These are phyloP conservation scores for Neodiprion fabricii DNA, from an alignment of 1,140 invertebrate genomes.

Conservation along the genomic window DNA sequence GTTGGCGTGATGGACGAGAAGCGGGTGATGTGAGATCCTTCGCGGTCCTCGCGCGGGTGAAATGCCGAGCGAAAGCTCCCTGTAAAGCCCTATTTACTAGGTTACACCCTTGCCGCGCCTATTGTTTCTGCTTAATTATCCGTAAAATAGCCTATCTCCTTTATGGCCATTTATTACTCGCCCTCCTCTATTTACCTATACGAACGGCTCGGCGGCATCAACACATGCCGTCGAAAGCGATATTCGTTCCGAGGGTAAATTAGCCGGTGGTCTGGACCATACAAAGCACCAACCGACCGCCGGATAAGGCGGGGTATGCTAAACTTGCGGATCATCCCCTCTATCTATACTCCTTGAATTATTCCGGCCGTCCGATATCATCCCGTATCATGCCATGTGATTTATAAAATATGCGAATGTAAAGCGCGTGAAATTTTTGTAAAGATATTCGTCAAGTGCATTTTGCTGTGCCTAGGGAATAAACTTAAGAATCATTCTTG, in stretches of 20 bases:
- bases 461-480: too few species aligned
- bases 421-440: not conserved
- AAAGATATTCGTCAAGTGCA: too few species aligned
- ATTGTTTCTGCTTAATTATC: constrained; percentile 31
- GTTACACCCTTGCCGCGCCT: constrained; percentile 1
- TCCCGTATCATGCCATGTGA: not conserved
- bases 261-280: not conserved
- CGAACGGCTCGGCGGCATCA: not conserved
- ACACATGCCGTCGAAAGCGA: not conserved
- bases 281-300: not conserved
- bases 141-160: constrained; percentile 31
- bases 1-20: not conserved
- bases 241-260: not conserved
- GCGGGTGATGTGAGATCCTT: not conserved
- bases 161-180: constrained; percentile 24
- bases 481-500: too few species aligned
- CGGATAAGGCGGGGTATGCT: not conserved
- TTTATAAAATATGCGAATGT: too few species aligned
- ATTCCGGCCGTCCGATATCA: not conserved
- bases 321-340: not conserved
- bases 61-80: not conserved
- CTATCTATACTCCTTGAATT: constrained; percentile 1
- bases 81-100: constrained; percentile 1
- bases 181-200: not conserved
- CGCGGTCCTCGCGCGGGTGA: not conserved